Evolutionary conservation across 2,797 vertebrate genomes (phyloP), one percentile per base, ranked within the genome.

Genomic region (Trachurus trachurus): DNA sequence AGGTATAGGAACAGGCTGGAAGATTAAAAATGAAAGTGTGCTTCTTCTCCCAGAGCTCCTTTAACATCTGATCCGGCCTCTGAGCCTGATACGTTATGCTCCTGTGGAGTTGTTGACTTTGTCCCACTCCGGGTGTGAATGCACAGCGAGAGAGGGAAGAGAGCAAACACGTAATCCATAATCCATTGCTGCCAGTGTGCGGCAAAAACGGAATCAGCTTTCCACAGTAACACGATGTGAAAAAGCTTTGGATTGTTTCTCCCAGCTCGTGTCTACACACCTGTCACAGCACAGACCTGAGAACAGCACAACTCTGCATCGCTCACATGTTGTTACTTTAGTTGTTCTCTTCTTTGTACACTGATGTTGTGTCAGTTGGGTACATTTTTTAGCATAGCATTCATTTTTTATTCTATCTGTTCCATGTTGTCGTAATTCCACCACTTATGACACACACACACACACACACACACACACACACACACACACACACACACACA

Each of bases 81-180:
- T 34, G 31, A 34, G 21, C 16, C 7, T 9, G 9, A 52, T 42
- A 52, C 42, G 17, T 56, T 12, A 31, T 53, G 71, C 63, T 63
- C 44, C 52, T 39, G 69, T 29, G 50, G 57, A 75, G 64, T 39
- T 74, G 65, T 76, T 83, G 89, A 84, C 65, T 78, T 61, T 45
- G 60, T 76, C 73, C 60, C 73, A 37, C 66, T 80, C 34, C 10
- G n/a, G 26, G 52, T 60, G 17, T 53, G 26, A 72, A 78, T 13
- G 11, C 76, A 50, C 13, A 64, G 68, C 21, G 50, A 26, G 52
- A 76, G 71, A 68, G 72, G 50, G 71, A 44, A 72, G 54, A 44
- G 65, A 29, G 61, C 76, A 56, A 80, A 76, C 76, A 40, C 67
- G 5, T 85, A 84, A 92, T 91, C 89, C 72, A 86, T 91, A 88